A percentile compares a stretch with the other conserved stretches of the same genome.
Conservation (phyloP, 2,113 vertebrate species). For the Vicugna pacos region DNA sequence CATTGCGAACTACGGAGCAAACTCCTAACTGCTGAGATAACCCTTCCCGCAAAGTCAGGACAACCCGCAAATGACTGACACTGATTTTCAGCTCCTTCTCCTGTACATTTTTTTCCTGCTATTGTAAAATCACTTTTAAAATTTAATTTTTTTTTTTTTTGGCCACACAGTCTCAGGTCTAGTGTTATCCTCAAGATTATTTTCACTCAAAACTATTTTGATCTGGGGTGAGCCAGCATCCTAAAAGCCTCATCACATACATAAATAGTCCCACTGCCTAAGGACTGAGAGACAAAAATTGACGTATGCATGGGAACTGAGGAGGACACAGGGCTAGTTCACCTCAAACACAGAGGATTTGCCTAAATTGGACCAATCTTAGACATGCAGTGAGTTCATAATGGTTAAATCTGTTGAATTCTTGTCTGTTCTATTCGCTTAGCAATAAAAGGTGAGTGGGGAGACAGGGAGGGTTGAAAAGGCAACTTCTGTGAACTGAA, state of each 20-base stretch:
- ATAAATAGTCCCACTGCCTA: neutral
- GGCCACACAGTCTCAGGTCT: neutral
- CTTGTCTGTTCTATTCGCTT: neutral
- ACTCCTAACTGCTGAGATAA: conserved; percentile 55
- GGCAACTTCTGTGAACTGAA: conserved; percentile 6
- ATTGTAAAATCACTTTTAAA: neutral
- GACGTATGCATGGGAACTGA: neutral
- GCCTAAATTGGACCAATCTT: neutral
- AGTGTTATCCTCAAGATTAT: conserved; percentile 37
- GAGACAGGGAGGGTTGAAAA: neutral
- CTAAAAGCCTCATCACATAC: neutral
- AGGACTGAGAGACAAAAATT: neutral
- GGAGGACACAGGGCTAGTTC: neutral
- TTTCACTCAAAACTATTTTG: conserved; percentile 50
- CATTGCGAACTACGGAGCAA: conserved; percentile 67
- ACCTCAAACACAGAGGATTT: neutral
- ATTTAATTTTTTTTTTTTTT: neutral
- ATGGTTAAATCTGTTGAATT: conserved; percentile 8
- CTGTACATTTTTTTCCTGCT: neutral
- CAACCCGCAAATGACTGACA: conserved; percentile 60
- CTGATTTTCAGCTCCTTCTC: conserved; percentile 41
- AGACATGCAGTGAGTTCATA: neutral
- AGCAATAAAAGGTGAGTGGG: neutral
- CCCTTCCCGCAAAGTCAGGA: conserved; percentile 73
- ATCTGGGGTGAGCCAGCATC: neutral